These are phyloP conservation scores for Kryptolebias marmoratus DNA, from an alignment of 2,113 vertebrate genomes.

Conservation along the genomic window DNA sequence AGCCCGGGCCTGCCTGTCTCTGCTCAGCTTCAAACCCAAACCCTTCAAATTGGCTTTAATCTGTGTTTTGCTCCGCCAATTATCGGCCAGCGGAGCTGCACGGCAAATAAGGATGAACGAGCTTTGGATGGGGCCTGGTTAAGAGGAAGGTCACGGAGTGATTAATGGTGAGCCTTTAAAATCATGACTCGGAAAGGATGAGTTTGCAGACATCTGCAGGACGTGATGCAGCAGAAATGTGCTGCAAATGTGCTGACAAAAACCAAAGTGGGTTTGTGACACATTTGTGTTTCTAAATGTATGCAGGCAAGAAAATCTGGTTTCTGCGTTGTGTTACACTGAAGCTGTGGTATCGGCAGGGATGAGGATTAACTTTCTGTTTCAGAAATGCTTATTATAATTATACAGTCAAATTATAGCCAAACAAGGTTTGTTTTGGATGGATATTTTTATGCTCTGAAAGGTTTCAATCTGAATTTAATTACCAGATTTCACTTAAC, in stretches of 20 bases:
- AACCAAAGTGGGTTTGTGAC: constrained; percentile 7
- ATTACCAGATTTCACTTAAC: too few species aligned
- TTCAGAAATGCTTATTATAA: neutral
- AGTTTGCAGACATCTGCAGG: constrained; percentile 49
- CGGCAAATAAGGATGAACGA: constrained; percentile 74
- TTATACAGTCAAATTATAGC: too few species aligned
- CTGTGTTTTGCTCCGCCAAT: constrained; percentile 78
- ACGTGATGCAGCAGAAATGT: constrained; percentile 35
- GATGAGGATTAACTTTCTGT: constrained; percentile 29
- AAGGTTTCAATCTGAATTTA: too few species aligned
- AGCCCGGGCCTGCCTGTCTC: constrained; percentile 61
- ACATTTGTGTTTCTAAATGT: constrained; percentile 35
- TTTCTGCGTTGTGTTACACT: constrained; percentile 30
- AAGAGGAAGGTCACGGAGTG: constrained; percentile 66
- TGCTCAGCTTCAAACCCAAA: constrained; percentile 74
- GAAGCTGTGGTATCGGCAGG: constrained; percentile 11
- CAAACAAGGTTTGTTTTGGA: too few species aligned
- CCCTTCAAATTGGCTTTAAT: constrained; percentile 75
- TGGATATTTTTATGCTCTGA: too few species aligned
- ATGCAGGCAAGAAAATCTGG: constrained; percentile 33
- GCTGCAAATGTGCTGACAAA: neutral
- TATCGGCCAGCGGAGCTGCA: constrained; percentile 67
- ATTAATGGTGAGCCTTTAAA: constrained; percentile 68
- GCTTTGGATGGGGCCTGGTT: constrained; percentile 64
- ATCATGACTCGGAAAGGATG: constrained; percentile 39